A percentile compares a stretch with the other conserved stretches of the same genome.
Evolutionary conservation across 2,888 invertebrate genomes (phyloP).

Genomic region (Aphodius sticticus): DNA sequence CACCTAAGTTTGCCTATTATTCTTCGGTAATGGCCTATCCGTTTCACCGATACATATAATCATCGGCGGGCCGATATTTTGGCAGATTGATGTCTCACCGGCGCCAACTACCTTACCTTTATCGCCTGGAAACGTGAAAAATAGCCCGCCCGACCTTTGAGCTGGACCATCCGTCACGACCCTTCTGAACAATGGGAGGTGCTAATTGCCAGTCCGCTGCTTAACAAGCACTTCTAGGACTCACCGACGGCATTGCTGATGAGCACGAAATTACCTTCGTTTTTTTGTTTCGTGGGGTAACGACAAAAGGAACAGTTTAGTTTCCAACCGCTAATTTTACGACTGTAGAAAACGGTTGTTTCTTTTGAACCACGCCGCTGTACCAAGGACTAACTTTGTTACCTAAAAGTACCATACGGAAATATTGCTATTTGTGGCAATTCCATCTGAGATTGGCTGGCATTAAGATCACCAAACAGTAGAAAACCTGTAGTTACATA

Average conservation of each 20-base stretch:
- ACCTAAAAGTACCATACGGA: too few relatives aligned
- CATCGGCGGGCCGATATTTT: conserved; percentile 9
- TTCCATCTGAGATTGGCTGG: too few relatives aligned
- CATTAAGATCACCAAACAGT: too few relatives aligned
- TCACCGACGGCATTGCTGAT: not conserved
- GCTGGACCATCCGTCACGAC: conserved; percentile 10
- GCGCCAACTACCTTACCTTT: conserved; percentile 12
- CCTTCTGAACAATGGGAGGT: conserved; percentile 20
- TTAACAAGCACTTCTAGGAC: conserved; percentile 13
- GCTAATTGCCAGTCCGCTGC: conserved; percentile 13
- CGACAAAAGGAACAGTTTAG: conserved; percentile 4
- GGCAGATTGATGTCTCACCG: conserved; percentile 17
- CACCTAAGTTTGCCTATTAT: not conserved
- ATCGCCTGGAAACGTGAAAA: not conserved
- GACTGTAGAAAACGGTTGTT: not conserved
- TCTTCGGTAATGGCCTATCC: not conserved
- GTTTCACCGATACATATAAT: conserved; percentile 15
- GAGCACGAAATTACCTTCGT: not conserved
- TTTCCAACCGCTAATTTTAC: not conserved
- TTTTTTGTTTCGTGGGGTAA: not conserved
- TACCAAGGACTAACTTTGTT: not conserved
- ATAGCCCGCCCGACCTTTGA: not conserved
- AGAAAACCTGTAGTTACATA: too few relatives aligned
- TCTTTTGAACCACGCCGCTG: not conserved
- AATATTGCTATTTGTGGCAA: too few relatives aligned